Evolutionary conservation across 2,888 invertebrate genomes (phyloP).

Genomic region (Tetragonula carbonaria): DNA sequence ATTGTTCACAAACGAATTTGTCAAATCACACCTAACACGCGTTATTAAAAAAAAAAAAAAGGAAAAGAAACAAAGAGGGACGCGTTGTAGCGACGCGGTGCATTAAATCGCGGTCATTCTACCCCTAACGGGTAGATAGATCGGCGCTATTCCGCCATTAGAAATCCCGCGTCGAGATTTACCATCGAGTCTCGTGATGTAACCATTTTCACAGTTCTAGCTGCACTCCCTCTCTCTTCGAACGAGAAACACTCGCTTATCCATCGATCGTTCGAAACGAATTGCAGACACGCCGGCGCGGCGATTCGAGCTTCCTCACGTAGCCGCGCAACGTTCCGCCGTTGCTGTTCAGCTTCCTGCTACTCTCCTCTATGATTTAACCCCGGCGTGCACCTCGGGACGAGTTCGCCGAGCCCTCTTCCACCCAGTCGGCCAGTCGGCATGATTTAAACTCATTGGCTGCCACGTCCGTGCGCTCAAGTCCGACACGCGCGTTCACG

Average conservation of each 20-base stretch:
- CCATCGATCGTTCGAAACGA: constrained; percentile 64
- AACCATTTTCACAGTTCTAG: constrained; percentile 34
- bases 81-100: background rate
- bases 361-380: constrained; percentile 66
- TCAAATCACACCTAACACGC: no score
- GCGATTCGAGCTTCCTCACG: constrained; percentile 41
- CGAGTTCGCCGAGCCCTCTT: constrained; percentile 57
- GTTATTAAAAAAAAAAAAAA: no score
- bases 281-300: constrained; percentile 49
- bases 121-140: constrained; percentile 45
- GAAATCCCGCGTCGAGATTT: constrained; percentile 54
- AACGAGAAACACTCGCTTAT: constrained; percentile 58
- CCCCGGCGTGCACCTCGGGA: constrained; percentile 50
- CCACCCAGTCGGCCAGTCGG: constrained; percentile 58
- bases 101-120: constrained; percentile 48
- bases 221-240: background rate
- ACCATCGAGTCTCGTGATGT: constrained; percentile 37
- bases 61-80: background rate
- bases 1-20: background rate
- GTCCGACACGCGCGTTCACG: constrained; percentile 70
- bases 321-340: constrained; percentile 31
- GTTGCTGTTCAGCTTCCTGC: constrained; percentile 52
- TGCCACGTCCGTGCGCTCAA: constrained; percentile 76
- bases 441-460: constrained; percentile 82
- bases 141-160: constrained; percentile 47